Evolutionary conservation across 2,888 invertebrate genomes (phyloP), one percentile per base, ranked within the genome.

Genomic region (Anagyrus pseudococci): DNA sequence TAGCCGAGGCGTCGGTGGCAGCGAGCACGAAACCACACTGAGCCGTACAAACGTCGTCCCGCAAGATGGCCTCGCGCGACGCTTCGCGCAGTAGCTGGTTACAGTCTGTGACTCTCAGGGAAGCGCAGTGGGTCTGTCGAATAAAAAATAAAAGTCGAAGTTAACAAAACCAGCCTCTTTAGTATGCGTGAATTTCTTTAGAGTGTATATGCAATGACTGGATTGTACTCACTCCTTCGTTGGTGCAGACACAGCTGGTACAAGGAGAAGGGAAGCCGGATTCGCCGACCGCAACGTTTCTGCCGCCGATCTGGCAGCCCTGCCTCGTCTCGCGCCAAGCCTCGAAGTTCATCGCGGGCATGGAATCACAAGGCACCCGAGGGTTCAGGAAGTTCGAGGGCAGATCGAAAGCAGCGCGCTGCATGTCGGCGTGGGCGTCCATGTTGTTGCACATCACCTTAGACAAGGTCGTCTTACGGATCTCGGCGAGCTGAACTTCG

Each of bases 331-430:
- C 94, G 33, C 90, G 85, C 94, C 94, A 96, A 47, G 91, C 90
- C 1, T 88, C 89, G 52, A 95, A 82, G 73, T 95, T 93, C 62
- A 94, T 85, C 66, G 88, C 85, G 0, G 94, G 93, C 75, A 94
- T 84, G 0, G 92, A 90, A 15, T 87, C 85, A 76, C 96, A 96
- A 0, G 93, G 88, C 19, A 96, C 90, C 44, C 94, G 86, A 0
- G 95, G 95, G 77, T 96, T 96, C 86, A 94, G 82, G 85, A 94
- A 94, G 74, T 92, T 92, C 76, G 93, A 93, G 0, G 96, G 95
- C 68, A 96, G 84, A 78, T 97, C 95, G 76, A 97, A 94, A 1
- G 92, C 89, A 6, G 93, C 92, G 53, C 94, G 86, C 77, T 97
- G 97, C 81, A 97, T 93, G 60, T 93, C 91, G 29, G 29, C 29